Evolutionary conservation across 2,888 invertebrate genomes (phyloP), one percentile per base, ranked within the genome.

Genomic region (Psococerastis gibbosa): DNA sequence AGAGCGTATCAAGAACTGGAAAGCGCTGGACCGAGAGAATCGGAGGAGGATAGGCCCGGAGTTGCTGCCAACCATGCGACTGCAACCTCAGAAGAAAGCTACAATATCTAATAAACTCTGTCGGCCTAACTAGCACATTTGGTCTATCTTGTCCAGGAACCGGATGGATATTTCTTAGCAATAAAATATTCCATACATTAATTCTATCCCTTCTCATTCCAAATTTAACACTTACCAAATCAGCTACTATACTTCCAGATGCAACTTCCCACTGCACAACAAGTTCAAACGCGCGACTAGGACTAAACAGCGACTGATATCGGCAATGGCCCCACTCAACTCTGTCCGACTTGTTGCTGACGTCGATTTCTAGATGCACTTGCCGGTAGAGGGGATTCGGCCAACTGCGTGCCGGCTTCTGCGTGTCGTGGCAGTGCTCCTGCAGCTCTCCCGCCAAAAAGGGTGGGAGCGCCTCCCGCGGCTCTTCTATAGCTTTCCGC

Each of bases 231-330:
- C 58, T 63, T 61, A 82, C 87, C 68, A 89, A 67, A 62, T 97
- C 95, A 34, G 85, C 80, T 15, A 95, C 83, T 49, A 94, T 85
- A 44, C 87, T 82, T 9, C 97, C 95, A 16, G 94, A 94, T 2
- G 94, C 87, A 44, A 91, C 88, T 35, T 94, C 77, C 98, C 98
- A 99, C 60, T 95, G 89, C 22, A 94, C 78, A 51, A 85, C 82
- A 57, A 98, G 71, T 65, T 97, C 95, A 63, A 85, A 97, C 2
- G 94, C 89, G 61, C 84, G 82, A 58, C 83, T 80, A 0, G 89
- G 83, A 45, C 80, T 73, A 69, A 84, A 92, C 42, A 81, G 72
- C 22, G 84, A 80, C 56, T 92, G 91, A 65, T 94, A 92, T 27
- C 81, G 73, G 8, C 84, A 78, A 61, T 91, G 89, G 2, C 91